Evolutionary conservation across 2,888 invertebrate species (phyloP).

Genomic region (Cecidostiba fungosa): DNA sequence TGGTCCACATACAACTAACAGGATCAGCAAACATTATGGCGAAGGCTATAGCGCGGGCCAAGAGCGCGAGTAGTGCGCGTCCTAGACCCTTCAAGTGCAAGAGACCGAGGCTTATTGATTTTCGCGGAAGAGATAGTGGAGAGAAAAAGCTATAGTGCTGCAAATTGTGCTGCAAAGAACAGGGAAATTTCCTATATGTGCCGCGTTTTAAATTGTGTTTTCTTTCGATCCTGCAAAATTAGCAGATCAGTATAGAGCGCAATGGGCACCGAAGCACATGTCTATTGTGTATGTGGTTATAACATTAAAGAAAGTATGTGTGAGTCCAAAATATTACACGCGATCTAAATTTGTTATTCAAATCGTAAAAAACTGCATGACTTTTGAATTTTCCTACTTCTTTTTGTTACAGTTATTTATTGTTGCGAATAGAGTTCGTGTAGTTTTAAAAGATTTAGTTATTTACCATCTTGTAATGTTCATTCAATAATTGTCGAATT

Average conservation of each 20-base stretch:
- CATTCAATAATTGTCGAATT: no score
- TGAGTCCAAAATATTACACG: no score
- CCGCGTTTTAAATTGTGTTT: neutral
- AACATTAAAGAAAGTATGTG: no score
- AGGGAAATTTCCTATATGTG: constrained; percentile 37
- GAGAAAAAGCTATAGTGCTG: constrained; percentile 45
- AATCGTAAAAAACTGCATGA: no score
- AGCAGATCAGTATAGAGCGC: neutral
- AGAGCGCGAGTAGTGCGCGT: constrained; percentile 57
- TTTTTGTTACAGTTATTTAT: no score
- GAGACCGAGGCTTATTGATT: constrained; percentile 75
- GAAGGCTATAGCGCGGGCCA: neutral
- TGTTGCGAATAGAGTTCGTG: no score
- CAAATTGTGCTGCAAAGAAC: constrained; percentile 43
- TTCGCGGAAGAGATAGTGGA: constrained; percentile 60
- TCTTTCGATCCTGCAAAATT: neutral
- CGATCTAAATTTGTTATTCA: no score
- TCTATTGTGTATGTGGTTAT: no score
- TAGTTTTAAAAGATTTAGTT: no score
- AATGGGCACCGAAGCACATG: no score
- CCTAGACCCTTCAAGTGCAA: constrained; percentile 74
- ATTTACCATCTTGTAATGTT: no score
- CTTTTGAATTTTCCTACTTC: no score
- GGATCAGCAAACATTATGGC: constrained; percentile 57
- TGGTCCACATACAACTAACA: constrained; percentile 41